Evolutionary conservation across 1,140 invertebrate species (phyloP).

Genomic region (Aphelenchoides besseyi): DNA sequence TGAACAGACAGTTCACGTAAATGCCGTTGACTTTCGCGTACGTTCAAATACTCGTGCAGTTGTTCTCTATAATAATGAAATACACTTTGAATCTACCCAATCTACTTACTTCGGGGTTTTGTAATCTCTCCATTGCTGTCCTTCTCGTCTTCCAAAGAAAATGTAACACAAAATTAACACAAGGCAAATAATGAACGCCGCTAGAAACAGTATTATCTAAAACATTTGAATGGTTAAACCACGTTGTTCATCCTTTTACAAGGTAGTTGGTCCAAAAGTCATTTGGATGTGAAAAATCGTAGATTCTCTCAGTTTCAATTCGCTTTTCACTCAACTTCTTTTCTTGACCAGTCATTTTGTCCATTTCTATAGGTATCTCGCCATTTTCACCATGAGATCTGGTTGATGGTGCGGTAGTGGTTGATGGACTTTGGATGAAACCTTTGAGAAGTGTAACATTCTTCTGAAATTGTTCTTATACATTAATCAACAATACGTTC

Average conservation of each 20-base stretch:
- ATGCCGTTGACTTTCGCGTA: conserved; percentile 44
- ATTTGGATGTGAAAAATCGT: conserved; percentile 21
- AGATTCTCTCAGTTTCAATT: background rate
- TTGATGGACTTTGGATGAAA: background rate
- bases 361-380: background rate
- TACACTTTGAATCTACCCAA: background rate
- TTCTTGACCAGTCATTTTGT: background rate
- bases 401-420: background rate
- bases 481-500: background rate
- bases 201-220: conserved; percentile 49
- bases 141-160: conserved; percentile 52
- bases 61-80: conserved; percentile 37
- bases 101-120: conserved; percentile 52
- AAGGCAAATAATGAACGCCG: conserved; percentile 41
- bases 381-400: conserved; percentile 15
- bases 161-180: conserved; percentile 46
- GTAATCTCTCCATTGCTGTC: conserved; percentile 56
- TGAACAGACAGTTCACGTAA: conserved; percentile 46
- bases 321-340: conserved; percentile 8
- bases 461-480: conserved; percentile 40
- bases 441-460: conserved; percentile 47
- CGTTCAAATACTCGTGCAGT: conserved; percentile 42
- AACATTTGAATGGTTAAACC: conserved; percentile 13
- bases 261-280: conserved; percentile 48
- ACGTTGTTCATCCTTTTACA: conserved; percentile 24